Percentiles rank a stretch among this genome's conserved stretches.
Conservation (phyloP, 2,888 invertebrate species). For the Aphodius granarius region DNA sequence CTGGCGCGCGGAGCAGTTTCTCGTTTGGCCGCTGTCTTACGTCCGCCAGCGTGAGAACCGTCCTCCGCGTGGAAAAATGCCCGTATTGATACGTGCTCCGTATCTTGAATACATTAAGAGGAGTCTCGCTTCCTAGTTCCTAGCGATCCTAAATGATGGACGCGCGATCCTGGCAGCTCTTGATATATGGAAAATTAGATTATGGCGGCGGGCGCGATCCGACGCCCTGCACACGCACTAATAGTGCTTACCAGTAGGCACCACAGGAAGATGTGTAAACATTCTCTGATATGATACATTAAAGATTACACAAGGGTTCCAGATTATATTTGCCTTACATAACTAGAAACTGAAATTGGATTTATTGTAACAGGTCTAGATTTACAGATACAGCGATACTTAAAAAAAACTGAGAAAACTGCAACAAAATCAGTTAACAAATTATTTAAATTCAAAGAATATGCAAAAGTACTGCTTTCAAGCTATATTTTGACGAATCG, state of each 20-base stretch:
- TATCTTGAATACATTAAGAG: conserved; percentile 33
- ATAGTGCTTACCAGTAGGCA: not conserved
- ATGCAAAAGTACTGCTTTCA: no score
- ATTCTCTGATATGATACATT: no score
- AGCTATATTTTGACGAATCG: no score
- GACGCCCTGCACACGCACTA: not conserved
- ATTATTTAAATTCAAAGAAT: no score
- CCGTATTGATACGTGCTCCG: conserved; percentile 40
- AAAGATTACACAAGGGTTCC: no score
- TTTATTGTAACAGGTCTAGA: no score
- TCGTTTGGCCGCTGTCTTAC: not conserved
- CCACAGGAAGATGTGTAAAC: not conserved
- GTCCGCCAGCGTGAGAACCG: conserved; percentile 42
- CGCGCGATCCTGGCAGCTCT: not conserved
- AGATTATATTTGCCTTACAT: no score
- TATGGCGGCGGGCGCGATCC: not conserved
- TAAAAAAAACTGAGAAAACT: no score
- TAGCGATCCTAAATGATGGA: conserved; percentile 8
- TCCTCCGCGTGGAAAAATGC: conserved; percentile 36
- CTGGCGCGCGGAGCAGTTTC: not conserved
- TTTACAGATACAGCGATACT: no score
- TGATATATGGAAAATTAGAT: conserved; percentile 14
- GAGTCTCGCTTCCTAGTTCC: conserved; percentile 20
- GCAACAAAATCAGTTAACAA: no score
- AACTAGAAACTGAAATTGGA: no score